These are phyloP conservation scores for Ecliptopera silaceata DNA, from an alignment of 2,888 invertebrate species.

Conservation along the genomic window DNA sequence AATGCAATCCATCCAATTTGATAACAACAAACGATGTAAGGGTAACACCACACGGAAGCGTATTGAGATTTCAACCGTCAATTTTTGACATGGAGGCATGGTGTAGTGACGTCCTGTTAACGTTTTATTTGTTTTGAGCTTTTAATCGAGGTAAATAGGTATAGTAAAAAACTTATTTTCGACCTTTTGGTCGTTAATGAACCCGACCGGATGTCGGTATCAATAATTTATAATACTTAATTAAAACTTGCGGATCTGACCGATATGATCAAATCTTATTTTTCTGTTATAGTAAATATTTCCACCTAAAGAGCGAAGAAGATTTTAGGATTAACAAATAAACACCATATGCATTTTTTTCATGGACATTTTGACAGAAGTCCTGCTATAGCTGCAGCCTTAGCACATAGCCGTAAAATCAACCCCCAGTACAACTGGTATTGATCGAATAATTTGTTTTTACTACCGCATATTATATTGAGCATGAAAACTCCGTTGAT, in stretches of 20 bases:
- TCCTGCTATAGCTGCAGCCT: slow-evolving; percentile 13
- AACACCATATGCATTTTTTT: too few species aligned
- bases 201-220: too few species aligned
- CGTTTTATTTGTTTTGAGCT: background rate
- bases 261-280: too few species aligned
- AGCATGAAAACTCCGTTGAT: slow-evolving; percentile 50
- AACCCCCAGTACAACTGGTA: slow-evolving; percentile 52
- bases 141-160: too few species aligned
- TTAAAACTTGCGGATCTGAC: too few species aligned
- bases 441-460: slow-evolving; percentile 57
- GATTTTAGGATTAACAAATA: too few species aligned
- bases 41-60: slow-evolving; percentile 29
- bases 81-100: background rate
- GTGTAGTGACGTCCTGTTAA: background rate
- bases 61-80: slow-evolving; percentile 16
- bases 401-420: slow-evolving; percentile 50
- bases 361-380: background rate
- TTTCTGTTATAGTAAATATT: too few species aligned
- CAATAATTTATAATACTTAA: too few species aligned
- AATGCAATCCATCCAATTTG: slow-evolving; percentile 58
- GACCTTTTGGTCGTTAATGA: too few species aligned
- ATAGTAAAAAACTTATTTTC: too few species aligned
- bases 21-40: slow-evolving; percentile 53
- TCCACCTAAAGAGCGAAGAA: too few species aligned
- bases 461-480: slow-evolving; percentile 61